These are phyloP conservation scores for Myxocyprinus asiaticus DNA, from an alignment of 2,113 vertebrate species.

Conservation along the genomic window DNA sequence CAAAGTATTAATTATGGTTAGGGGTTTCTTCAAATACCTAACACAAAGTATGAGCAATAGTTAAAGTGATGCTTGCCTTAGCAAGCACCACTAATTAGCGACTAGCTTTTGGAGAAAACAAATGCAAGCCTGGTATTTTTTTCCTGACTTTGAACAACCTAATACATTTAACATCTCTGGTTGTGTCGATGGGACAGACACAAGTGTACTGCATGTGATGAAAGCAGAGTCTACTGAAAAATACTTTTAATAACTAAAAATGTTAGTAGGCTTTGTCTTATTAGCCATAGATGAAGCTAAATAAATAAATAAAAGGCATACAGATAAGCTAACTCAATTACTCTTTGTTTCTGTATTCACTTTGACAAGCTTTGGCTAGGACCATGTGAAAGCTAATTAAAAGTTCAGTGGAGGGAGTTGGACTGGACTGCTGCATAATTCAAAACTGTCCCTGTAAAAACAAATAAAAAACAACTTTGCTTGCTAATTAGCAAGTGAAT, in stretches of 20 bases:
- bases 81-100: background rate
- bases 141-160: background rate
- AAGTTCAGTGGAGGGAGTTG: conserved; percentile 18
- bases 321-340: conserved; percentile 32
- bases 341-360: conserved; percentile 21
- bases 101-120: background rate
- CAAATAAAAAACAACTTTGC: background rate
- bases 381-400: conserved; percentile 27
- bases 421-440: conserved; percentile 1
- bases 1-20: too few relatives aligned
- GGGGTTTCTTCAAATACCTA: too few relatives aligned
- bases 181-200: background rate
- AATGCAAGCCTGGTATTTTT: background rate
- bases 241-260: conserved; percentile 13
- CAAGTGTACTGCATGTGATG: background rate
- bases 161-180: background rate
- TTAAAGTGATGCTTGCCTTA: background rate
- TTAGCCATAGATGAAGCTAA: conserved; percentile 13
- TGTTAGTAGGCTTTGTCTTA: conserved; percentile 1
- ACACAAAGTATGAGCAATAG: background rate
- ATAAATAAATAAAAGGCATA: background rate
- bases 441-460: background rate
- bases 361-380: conserved; percentile 25
- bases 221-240: background rate
- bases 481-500: conserved; percentile 3